Evolutionary conservation across 2,888 invertebrate genomes (phyloP).

Genomic region (Caenorhabditis sp.): DNA sequence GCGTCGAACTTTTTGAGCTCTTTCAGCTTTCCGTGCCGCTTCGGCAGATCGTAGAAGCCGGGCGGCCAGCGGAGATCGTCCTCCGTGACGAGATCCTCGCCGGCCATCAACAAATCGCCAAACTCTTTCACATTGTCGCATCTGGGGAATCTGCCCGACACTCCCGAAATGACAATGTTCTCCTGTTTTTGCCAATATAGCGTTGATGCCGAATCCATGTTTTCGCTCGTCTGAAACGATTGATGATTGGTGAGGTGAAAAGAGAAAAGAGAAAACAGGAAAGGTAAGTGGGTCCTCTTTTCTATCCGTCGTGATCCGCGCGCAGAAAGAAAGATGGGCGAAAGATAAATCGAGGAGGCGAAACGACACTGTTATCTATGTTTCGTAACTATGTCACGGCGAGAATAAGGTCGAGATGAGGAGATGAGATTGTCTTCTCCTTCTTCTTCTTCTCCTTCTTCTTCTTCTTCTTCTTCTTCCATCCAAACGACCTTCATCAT

Average conservation of each 20-base stretch:
- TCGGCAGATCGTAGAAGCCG: conserved; percentile 81
- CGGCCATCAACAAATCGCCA: conserved; percentile 90
- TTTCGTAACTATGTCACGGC: too few species aligned
- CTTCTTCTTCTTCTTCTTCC: too few species aligned
- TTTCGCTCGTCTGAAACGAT: conserved; percentile 71
- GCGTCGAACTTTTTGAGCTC: conserved; percentile 81
- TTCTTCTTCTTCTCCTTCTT: too few species aligned
- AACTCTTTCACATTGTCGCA: conserved; percentile 93
- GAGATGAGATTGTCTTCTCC: conserved; percentile 32
- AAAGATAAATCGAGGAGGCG: not conserved
- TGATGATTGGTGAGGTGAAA: not conserved
- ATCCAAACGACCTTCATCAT: conserved; percentile 8
- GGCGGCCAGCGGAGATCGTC: conserved; percentile 91
- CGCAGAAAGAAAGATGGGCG: not conserved
- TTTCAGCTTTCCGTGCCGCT: conserved; percentile 81
- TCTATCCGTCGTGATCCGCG: too few species aligned
- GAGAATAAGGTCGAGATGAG: conserved; percentile 40
- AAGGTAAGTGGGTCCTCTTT: not conserved
- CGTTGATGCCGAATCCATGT: conserved; percentile 64
- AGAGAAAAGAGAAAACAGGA: not conserved
- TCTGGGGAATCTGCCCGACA: conserved; percentile 86
- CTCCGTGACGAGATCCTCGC: conserved; percentile 93
- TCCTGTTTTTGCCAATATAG: conserved; percentile 79
- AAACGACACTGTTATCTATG: not conserved
- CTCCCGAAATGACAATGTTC: conserved; percentile 81